Conservation (phyloP, 2,113 vertebrate species). For the Baryphthengus martii region DNA sequence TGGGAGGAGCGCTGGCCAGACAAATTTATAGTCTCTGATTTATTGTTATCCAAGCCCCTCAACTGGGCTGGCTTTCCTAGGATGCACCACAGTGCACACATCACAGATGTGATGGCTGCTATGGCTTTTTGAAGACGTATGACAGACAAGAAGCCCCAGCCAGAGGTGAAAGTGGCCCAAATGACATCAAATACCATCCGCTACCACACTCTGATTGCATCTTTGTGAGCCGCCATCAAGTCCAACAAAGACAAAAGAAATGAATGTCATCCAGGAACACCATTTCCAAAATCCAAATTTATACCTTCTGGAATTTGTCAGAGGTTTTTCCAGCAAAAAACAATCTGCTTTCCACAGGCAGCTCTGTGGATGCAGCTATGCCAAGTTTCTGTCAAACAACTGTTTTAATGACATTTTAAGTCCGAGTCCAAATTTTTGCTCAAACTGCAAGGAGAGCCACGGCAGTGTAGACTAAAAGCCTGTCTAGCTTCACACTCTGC, state of each 20-base stretch:
- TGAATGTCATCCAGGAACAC: not conserved
- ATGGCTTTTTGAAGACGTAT: accelerated
- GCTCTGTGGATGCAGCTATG: not conserved
- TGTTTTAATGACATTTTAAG: constrained; percentile 10
- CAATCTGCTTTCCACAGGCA: constrained; percentile 15
- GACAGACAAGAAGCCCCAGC: not conserved
- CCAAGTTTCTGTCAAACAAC: constrained; percentile 36
- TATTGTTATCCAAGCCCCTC: not conserved
- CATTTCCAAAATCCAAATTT: not conserved
- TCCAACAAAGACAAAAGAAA: not conserved
- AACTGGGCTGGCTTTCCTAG: not conserved
- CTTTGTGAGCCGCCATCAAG: not conserved
- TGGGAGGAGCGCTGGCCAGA: not conserved
- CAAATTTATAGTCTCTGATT: not conserved
- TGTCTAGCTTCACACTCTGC: not conserved
- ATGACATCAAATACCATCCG: not conserved
- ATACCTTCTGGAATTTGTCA: constrained; percentile 1
- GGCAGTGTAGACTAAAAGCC: not conserved
- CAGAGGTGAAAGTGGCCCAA: not conserved
- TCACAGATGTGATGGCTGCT: not conserved
- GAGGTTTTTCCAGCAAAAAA: constrained; percentile 23
- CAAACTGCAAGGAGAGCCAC: not conserved
- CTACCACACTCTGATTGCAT: not conserved
- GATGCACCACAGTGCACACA: not conserved
- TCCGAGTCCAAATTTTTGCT: not conserved